These are phyloP conservation scores for Tiliacea citrago DNA, from an alignment of 2,888 invertebrate species.

Conservation along the genomic window DNA sequence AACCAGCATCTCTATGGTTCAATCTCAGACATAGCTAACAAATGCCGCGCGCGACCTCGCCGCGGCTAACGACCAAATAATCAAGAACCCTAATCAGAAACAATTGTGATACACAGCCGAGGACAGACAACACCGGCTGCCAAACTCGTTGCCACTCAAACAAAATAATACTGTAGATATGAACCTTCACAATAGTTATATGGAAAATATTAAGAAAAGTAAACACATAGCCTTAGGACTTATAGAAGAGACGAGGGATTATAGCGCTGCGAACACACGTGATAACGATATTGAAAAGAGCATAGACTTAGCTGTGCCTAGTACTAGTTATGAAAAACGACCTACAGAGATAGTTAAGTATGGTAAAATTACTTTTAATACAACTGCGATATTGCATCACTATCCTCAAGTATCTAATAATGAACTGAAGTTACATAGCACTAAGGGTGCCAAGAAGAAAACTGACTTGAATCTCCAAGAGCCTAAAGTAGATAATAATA, in stretches of 20 bases:
- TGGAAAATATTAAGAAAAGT: conserved; percentile 85
- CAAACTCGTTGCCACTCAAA: conserved; percentile 87
- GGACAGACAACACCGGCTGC: conserved; percentile 83
- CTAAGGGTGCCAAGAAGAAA: conserved; percentile 75
- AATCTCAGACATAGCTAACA: conserved; percentile 93
- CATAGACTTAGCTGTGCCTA: conserved; percentile 78
- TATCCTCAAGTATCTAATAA: conserved; percentile 84
- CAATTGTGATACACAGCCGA: conserved; percentile 89
- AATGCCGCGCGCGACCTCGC: conserved; percentile 85
- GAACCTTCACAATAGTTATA: conserved; percentile 86
- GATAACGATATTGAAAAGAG: conserved; percentile 68
- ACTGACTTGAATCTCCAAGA: conserved; percentile 78
- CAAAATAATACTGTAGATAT: conserved; percentile 87
- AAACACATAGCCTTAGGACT: conserved; percentile 84
- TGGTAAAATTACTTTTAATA: conserved; percentile 87
- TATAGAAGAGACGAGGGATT: conserved; percentile 84
- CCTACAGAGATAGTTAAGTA: conserved; percentile 85
- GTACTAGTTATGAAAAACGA: conserved; percentile 80
- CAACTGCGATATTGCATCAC: conserved; percentile 87
- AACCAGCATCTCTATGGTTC: conserved; percentile 93
- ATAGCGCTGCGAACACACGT: conserved; percentile 76
- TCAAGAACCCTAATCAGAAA: conserved; percentile 79
- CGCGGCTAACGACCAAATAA: conserved; percentile 82
- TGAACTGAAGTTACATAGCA: conserved; percentile 59
- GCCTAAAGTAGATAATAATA: conserved; percentile 82